Evolutionary conservation across 2,113 vertebrate genomes (phyloP).

Genomic region (Leucosticte australis): DNA sequence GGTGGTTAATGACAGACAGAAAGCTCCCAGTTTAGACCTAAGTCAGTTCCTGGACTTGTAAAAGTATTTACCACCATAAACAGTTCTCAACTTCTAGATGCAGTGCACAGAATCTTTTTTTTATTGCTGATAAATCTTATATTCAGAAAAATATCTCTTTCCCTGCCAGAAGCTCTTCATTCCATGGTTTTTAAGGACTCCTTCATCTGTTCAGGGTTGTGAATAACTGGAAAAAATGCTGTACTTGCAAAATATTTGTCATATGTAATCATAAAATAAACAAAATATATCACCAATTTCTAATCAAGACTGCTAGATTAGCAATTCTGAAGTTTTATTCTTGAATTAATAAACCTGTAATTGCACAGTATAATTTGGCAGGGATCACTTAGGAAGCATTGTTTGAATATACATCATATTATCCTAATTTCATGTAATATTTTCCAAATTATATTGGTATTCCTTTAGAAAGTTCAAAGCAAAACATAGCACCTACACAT

Average conservation of each 20-base stretch:
- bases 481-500: neutral
- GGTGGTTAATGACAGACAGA: neutral
- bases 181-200: neutral
- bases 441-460: neutral
- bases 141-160: neutral
- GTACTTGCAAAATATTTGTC: slow-evolving; percentile 12
- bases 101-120: neutral
- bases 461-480: neutral
- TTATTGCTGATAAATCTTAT: neutral
- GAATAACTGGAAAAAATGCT: neutral
- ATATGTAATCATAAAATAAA: neutral
- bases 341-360: slow-evolving; percentile 22
- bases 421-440: neutral
- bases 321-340: neutral
- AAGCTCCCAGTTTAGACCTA: neutral
- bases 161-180: neutral
- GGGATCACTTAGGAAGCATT: neutral
- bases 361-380: neutral
- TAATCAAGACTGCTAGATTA: neutral
- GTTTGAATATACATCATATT: neutral
- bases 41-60: neutral
- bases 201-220: neutral
- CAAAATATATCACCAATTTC: neutral
- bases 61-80: neutral
- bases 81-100: neutral